These are phyloP conservation scores for Pholis gunnellus DNA, from an alignment of 2,113 vertebrate genomes.

Conservation along the genomic window DNA sequence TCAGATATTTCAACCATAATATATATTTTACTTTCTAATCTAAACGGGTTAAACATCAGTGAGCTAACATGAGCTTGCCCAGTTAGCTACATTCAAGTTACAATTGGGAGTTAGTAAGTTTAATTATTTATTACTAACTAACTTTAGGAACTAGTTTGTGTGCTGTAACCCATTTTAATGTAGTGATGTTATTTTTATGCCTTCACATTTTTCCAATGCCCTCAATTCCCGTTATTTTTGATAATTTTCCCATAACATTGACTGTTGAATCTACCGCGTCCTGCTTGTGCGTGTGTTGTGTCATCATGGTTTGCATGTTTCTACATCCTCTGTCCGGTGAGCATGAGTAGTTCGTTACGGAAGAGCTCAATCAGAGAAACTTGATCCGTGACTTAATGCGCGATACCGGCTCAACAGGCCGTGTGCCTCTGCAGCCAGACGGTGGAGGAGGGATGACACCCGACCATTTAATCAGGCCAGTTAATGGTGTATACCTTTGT, in stretches of 20 bases:
- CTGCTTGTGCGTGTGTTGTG: background rate
- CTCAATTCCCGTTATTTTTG: background rate
- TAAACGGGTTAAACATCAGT: background rate
- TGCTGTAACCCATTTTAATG: too few species aligned
- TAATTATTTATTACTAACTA: too few species aligned
- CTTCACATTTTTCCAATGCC: too few species aligned
- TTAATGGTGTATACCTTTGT: conserved; percentile 69
- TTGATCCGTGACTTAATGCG: conserved; percentile 68
- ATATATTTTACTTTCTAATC: background rate
- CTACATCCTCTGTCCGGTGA: conserved; percentile 3
- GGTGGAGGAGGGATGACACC: conserved; percentile 39
- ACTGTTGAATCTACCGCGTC: background rate
- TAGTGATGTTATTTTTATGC: too few species aligned
- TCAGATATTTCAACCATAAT: background rate
- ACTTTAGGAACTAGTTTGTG: too few species aligned
- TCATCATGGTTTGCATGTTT: background rate
- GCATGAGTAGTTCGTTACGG: conserved; percentile 62
- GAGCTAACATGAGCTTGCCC: background rate
- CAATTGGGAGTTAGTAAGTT: background rate
- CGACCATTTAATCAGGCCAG: conserved; percentile 65
- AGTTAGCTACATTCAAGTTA: background rate
- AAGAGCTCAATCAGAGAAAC: conserved; percentile 48
- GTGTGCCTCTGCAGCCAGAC: conserved; percentile 20
- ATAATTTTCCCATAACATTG: background rate
- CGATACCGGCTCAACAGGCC: conserved; percentile 47